phyloP scores from a whole-genome alignment of 2,888 invertebrate species.

The Philaethria dido region DNA sequence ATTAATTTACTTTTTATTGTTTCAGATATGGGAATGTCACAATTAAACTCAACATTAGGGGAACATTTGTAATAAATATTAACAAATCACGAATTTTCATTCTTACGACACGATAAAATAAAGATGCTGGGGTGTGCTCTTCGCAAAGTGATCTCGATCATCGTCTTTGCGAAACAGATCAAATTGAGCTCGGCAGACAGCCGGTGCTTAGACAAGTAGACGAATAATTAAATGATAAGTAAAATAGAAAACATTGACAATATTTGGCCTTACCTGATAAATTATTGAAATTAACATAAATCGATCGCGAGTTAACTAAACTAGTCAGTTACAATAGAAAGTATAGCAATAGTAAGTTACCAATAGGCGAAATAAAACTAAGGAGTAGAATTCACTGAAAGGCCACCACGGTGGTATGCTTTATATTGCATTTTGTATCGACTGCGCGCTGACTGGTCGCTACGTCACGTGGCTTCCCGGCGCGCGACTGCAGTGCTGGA shows the following conservation, averaged over 20 bases:
- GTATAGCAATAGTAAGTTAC: conserved; percentile 73
- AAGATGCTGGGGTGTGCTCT: conserved; percentile 82
- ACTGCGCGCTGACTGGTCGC: conserved; percentile 85
- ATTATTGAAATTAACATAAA: conserved; percentile 45
- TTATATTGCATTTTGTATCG: conserved; percentile 82
- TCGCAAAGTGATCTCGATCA: conserved; percentile 71
- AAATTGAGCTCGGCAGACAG: conserved; percentile 78
- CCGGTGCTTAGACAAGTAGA: conserved; percentile 82
- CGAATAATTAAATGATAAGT: conserved; percentile 43
- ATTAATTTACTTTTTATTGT: conserved; percentile 64
- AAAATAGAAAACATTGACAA: conserved; percentile 47
- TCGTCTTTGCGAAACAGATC: conserved; percentile 61
- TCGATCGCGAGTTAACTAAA: conserved; percentile 53
- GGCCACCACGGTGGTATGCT: conserved; percentile 82
- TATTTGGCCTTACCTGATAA: conserved; percentile 55
- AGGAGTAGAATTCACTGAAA: conserved; percentile 58
- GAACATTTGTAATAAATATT: conserved; percentile 54
- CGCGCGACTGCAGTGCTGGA: conserved; percentile 85
- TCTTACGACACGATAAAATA: conserved; percentile 63
- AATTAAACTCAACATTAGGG: conserved; percentile 52
- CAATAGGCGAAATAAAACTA: conserved; percentile 59
- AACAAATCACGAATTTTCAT: conserved; percentile 54
- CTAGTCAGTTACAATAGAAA: conserved; percentile 69
- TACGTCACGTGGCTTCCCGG: conserved; percentile 85
- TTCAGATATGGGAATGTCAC: conserved; percentile 74